Percentiles rank a stretch among this genome's conserved stretches.
These are phyloP conservation scores for Ceriagrion tenellum DNA, from an alignment of 2,888 invertebrate genomes.

Conservation along the genomic window DNA sequence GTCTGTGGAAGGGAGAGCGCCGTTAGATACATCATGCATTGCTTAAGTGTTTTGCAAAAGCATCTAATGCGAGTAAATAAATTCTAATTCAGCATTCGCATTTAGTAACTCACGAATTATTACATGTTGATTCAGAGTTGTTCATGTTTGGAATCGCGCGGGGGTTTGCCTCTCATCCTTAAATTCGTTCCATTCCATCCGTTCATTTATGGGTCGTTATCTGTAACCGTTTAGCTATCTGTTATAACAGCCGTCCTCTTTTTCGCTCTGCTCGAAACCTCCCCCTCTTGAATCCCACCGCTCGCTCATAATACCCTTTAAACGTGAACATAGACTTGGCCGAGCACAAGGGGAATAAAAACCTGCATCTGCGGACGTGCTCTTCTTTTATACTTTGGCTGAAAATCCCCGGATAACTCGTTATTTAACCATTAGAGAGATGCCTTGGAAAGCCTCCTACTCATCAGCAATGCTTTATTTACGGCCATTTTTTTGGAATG, in stretches of 20 bases:
- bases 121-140: no score
- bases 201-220: background rate
- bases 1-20: no score
- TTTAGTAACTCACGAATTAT: no score
- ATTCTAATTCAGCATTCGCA: no score
- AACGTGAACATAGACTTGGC: background rate
- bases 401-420: conserved; percentile 25
- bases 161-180: background rate
- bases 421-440: conserved; percentile 55
- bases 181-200: background rate
- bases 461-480: conserved; percentile 21
- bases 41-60: no score
- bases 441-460: background rate
- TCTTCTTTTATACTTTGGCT: background rate
- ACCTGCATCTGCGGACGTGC: background rate
- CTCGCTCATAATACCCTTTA: background rate
- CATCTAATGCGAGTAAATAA: no score
- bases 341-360: background rate
- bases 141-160: background rate
- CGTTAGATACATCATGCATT: no score
- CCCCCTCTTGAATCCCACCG: background rate
- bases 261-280: background rate
- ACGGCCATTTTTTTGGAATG: conserved; percentile 15
- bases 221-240: background rate
- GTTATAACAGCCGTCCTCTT: background rate